Conservation (phyloP, 2,113 vertebrate genomes). For the Ibidorhyncha struthersii region DNA sequence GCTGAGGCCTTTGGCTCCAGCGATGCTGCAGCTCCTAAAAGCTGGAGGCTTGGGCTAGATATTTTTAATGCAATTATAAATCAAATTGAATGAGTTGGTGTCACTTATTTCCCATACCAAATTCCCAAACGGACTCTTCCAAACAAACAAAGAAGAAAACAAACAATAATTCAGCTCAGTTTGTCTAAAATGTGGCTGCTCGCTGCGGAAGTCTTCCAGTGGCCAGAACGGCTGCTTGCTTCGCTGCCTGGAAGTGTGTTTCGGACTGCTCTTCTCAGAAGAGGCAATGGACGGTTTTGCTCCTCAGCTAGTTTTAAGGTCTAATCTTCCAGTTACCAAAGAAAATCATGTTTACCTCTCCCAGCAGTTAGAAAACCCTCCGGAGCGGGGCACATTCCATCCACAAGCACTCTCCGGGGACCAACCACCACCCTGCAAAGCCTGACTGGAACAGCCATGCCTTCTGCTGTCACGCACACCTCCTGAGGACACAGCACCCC, state of each 20-base stretch:
- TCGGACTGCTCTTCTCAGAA: background rate
- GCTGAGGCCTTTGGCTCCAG: background rate
- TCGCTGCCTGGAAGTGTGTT: background rate
- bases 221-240: background rate
- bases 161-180: background rate
- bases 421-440: background rate
- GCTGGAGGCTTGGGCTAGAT: background rate
- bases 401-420: accelerated
- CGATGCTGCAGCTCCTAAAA: background rate
- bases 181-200: background rate
- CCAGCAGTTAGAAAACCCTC: background rate
- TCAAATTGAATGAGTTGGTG: background rate
- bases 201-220: background rate
- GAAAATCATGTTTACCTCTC: background rate
- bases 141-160: background rate
- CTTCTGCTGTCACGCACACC: background rate
- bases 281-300: background rate
- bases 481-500: accelerated
- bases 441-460: background rate
- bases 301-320: background rate
- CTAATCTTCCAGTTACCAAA: background rate
- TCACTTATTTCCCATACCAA: background rate
- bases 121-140: background rate
- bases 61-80: background rate
- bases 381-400: accelerated